phyloP scores from a whole-genome alignment of 2,113 vertebrate species.

The Tragulus kanchil region DNA sequence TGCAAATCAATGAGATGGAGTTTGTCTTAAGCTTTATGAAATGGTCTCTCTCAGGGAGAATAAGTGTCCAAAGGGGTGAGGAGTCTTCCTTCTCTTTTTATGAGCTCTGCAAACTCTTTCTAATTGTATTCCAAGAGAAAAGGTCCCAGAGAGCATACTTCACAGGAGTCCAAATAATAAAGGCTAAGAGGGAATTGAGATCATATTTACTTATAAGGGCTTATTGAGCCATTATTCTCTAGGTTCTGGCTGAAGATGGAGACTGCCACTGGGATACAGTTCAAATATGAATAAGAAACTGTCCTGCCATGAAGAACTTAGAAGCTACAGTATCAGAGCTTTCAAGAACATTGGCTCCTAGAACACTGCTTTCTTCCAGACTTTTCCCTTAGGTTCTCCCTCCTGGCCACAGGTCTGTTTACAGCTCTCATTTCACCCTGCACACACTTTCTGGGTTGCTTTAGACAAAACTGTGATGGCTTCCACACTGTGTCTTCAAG shows the following conservation, averaged over 20 bases:
- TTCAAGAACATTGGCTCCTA: neutral
- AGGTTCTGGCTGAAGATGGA: neutral
- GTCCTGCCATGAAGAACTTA: neutral
- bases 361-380: neutral
- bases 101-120: slow-evolving; percentile 40
- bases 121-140: slow-evolving; percentile 65
- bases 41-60: neutral
- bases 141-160: neutral
- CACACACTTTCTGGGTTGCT: neutral
- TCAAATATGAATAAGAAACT: neutral
- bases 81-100: slow-evolving; percentile 36
- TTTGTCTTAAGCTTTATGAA: slow-evolving; percentile 50
- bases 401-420: neutral
- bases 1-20: neutral
- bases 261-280: neutral
- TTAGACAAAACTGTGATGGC: neutral
- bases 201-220: slow-evolving; percentile 22
- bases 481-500: neutral
- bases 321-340: neutral
- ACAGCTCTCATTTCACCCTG: neutral
- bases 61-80: neutral
- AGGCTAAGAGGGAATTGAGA: neutral
- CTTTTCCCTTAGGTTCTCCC: neutral
- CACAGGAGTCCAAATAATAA: neutral
- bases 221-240: neutral